Conservation (phyloP, 2,113 vertebrate genomes). For the Scytalopus superciliaris region DNA sequence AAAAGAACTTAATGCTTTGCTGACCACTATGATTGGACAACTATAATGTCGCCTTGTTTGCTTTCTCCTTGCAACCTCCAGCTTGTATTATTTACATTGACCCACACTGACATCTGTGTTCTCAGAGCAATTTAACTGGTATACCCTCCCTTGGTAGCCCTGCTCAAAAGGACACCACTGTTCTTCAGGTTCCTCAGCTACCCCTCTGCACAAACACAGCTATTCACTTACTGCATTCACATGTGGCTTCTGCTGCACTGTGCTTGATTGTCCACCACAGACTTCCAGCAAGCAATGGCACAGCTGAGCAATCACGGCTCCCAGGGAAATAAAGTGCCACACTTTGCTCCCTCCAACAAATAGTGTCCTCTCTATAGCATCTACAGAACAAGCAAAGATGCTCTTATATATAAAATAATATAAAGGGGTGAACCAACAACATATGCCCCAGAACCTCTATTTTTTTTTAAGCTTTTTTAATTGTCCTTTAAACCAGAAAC, state of each 20-base stretch:
- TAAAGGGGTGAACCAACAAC: background rate
- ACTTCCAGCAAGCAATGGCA: background rate
- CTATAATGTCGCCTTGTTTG: too few species aligned
- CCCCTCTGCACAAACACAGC: background rate
- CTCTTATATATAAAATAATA: background rate
- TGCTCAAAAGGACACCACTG: background rate
- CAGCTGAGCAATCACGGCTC: background rate
- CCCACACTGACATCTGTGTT: background rate
- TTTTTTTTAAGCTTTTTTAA: background rate
- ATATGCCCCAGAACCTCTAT: background rate
- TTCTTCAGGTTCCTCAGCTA: background rate
- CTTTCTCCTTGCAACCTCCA: background rate
- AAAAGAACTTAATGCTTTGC: background rate
- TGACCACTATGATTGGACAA: background rate
- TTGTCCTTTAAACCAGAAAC: background rate
- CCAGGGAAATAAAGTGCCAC: background rate
- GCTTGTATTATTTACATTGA: background rate
- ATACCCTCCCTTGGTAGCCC: background rate
- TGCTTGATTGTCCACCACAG: background rate
- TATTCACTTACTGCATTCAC: background rate
- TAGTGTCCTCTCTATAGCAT: background rate
- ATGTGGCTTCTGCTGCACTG: background rate
- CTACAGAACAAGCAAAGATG: background rate
- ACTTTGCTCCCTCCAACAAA: background rate
- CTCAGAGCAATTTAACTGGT: background rate